phyloP scores from a whole-genome alignment of 2,113 vertebrate species.

The Prunella fulvescens region DNA sequence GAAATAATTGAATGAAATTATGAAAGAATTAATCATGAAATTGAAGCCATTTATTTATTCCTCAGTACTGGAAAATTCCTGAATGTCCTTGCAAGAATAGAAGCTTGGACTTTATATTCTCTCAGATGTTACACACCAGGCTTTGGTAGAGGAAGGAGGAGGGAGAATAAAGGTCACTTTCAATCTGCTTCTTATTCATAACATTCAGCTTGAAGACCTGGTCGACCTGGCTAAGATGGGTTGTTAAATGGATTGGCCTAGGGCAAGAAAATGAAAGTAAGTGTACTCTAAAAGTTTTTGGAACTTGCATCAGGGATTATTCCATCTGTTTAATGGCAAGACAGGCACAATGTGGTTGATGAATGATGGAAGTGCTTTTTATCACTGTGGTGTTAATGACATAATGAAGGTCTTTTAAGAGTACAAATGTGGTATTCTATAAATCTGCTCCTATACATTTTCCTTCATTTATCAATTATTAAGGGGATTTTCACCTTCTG shows the following conservation, averaged over 20 bases:
- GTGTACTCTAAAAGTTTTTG: constrained; percentile 14
- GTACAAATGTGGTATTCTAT: constrained; percentile 44
- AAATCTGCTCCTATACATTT: constrained; percentile 70
- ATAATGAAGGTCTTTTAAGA: constrained; percentile 65
- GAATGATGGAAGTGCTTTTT: constrained; percentile 40
- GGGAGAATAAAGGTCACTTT: constrained; percentile 12
- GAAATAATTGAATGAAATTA: too few relatives aligned
- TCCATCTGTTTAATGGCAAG: background rate
- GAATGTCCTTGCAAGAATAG: background rate
- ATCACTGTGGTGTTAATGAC: constrained; percentile 56
- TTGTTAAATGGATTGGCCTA: constrained; percentile 36
- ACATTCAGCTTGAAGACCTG: background rate
- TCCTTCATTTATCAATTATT: constrained; percentile 71
- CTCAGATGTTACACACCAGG: background rate
- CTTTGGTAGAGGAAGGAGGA: background rate
- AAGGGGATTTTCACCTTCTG: constrained; percentile 66
- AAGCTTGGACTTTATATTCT: background rate
- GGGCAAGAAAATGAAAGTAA: constrained; percentile 39
- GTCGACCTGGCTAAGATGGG: background rate
- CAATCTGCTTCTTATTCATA: constrained; percentile 15
- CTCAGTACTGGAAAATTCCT: background rate
- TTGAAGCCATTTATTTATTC: background rate
- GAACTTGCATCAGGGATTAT: constrained; percentile 10
- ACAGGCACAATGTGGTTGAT: background rate
- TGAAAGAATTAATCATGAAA: background rate